Conservation (phyloP, 2,888 invertebrate genomes). For the Gymnocheta viridis region DNA sequence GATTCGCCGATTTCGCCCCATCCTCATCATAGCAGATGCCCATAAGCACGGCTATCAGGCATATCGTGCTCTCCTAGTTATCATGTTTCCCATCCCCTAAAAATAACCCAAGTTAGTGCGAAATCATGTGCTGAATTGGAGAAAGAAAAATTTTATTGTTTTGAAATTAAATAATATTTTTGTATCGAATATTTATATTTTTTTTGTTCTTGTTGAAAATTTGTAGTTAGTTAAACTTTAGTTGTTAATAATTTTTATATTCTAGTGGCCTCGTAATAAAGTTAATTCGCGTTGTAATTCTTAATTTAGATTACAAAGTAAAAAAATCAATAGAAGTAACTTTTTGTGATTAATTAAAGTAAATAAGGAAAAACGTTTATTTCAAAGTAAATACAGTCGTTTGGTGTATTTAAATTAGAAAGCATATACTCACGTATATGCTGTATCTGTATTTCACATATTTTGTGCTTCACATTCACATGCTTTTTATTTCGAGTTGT, state of each 20-base stretch:
- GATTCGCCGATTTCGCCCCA: no score
- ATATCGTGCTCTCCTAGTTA: no score
- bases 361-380: background rate
- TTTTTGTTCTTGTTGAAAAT: background rate
- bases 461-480: no score
- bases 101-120: no score
- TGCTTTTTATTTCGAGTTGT: no score
- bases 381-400: background rate
- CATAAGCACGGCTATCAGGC: no score
- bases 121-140: no score
- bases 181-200: background rate
- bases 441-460: no score
- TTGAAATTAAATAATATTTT: background rate
- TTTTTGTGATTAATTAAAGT: background rate
- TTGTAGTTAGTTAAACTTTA: background rate
- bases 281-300: background rate
- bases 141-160: background rate
- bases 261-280: background rate
- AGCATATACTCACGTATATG: no score
- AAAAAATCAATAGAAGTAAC: background rate
- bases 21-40: no score
- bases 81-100: no score
- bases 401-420: background rate
- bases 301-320: slow-evolving; percentile 5
- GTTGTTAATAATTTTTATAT: background rate